Evolutionary conservation across 2,797 vertebrate species (phyloP).

Genomic region (Emydoidea blandingii): DNA sequence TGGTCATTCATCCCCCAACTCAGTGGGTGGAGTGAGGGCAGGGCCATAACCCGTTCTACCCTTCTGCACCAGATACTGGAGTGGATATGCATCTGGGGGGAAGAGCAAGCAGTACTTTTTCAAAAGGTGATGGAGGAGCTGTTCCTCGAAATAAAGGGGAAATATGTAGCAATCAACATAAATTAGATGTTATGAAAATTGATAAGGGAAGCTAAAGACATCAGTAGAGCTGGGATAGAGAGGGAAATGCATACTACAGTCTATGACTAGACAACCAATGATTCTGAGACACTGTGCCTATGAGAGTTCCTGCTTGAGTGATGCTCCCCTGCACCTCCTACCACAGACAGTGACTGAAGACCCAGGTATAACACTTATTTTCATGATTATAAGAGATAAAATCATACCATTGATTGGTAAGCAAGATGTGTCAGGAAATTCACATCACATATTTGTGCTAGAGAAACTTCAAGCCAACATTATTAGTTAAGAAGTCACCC

Average conservation of each 20-base stretch:
- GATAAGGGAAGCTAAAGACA: background rate
- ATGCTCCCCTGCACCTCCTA: background rate
- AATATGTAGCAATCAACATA: background rate
- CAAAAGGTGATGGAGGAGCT: background rate
- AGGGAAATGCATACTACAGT: background rate
- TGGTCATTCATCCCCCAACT: background rate
- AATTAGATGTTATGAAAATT: background rate
- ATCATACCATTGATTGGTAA: background rate
- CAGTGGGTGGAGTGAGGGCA: background rate
- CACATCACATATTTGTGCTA: background rate
- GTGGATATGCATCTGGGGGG: background rate
- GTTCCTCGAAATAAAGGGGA: background rate
- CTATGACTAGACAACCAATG: background rate
- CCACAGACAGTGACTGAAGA: background rate
- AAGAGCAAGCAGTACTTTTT: background rate
- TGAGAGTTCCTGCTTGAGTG: background rate
- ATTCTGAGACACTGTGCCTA: background rate
- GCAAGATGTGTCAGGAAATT: background rate
- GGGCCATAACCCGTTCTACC: background rate
- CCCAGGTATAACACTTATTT: background rate
- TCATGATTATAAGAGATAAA: background rate
- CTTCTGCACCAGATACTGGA: accelerated
- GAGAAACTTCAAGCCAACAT: background rate
- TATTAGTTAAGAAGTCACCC: background rate
- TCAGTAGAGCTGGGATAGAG: background rate